A percentile compares a stretch with the other conserved stretches of the same genome.
Evolutionary conservation across 2,888 invertebrate species (phyloP).

Genomic region (Callinectes sapidus): DNA sequence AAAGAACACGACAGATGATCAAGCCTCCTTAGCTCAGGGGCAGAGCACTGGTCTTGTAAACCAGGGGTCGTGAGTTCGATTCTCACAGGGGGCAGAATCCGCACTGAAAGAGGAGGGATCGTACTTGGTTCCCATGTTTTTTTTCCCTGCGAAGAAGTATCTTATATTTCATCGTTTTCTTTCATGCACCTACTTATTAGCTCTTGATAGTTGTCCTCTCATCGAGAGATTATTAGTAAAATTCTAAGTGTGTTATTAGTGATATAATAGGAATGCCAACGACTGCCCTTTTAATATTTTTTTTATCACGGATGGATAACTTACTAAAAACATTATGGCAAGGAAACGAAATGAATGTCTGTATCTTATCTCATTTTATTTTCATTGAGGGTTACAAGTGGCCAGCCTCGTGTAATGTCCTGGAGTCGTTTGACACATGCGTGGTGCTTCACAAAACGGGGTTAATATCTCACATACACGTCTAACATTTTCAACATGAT

Average conservation of each 20-base stretch:
- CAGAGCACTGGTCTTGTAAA: slow-evolving; percentile 80
- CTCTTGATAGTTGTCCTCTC: too few species aligned
- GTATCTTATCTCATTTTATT: background rate
- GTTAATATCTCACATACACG: background rate
- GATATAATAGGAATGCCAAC: too few species aligned
- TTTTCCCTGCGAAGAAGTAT: too few species aligned
- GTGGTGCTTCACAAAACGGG: background rate
- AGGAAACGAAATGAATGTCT: background rate
- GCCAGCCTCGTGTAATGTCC: background rate
- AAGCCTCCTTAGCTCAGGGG: slow-evolving; percentile 73
- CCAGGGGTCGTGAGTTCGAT: slow-evolving; percentile 99
- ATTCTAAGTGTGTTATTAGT: too few species aligned
- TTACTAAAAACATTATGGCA: background rate
- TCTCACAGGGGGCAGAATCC: slow-evolving; percentile 94
- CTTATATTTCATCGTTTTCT: too few species aligned
- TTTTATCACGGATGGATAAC: too few species aligned
- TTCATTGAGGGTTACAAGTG: background rate
- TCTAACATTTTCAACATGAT: background rate
- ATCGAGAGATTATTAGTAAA: too few species aligned
- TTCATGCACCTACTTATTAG: too few species aligned
- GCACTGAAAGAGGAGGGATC: too few species aligned
- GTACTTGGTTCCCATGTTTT: too few species aligned
- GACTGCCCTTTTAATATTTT: too few species aligned
- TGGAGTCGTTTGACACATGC: background rate
- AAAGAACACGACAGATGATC: too few species aligned